Conservation (phyloP, 2,888 invertebrate species). For the Tenodera sinensis region DNA sequence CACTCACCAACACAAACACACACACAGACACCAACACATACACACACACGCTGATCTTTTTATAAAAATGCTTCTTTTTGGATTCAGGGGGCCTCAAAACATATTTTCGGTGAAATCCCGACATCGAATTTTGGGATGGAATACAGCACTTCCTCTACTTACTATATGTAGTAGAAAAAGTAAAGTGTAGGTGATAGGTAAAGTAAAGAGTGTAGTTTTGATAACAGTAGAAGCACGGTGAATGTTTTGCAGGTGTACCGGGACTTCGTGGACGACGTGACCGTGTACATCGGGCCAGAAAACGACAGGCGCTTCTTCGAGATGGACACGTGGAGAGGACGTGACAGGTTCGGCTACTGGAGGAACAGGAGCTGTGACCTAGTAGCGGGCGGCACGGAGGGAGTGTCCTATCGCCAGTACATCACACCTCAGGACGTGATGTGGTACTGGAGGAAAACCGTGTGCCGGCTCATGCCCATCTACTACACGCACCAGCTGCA, state of each 20-base stretch:
- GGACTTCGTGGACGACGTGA: conserved; percentile 58
- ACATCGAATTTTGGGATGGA: too few relatives aligned
- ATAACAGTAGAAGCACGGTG: too few relatives aligned
- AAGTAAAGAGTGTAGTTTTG: too few relatives aligned
- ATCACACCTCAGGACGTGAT: conserved; percentile 55
- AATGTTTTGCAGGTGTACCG: conserved; percentile 62
- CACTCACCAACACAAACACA: too few relatives aligned
- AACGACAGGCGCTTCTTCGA: conserved; percentile 59
- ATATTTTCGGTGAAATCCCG: too few relatives aligned
- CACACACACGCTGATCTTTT: too few relatives aligned
- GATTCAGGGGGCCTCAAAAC: too few relatives aligned
- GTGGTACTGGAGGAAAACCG: conserved; percentile 63
- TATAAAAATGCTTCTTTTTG: too few relatives aligned
- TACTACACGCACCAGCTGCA: conserved; percentile 47
- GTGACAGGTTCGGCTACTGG: conserved; percentile 54
- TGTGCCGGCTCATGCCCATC: conserved; percentile 60
- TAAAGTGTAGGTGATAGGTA: too few relatives aligned
- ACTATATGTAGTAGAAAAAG: too few relatives aligned
- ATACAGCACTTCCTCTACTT: too few relatives aligned
- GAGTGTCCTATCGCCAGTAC: conserved; percentile 57
- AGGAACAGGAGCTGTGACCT: conserved; percentile 55
- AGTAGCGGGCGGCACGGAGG: conserved; percentile 62
- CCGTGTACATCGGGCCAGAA: conserved; percentile 58
- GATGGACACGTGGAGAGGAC: conserved; percentile 57
- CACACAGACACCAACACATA: too few relatives aligned